These are phyloP conservation scores for Sebastes steindachneri DNA, from an alignment of 2,797 vertebrate species.

Conservation along the genomic window DNA sequence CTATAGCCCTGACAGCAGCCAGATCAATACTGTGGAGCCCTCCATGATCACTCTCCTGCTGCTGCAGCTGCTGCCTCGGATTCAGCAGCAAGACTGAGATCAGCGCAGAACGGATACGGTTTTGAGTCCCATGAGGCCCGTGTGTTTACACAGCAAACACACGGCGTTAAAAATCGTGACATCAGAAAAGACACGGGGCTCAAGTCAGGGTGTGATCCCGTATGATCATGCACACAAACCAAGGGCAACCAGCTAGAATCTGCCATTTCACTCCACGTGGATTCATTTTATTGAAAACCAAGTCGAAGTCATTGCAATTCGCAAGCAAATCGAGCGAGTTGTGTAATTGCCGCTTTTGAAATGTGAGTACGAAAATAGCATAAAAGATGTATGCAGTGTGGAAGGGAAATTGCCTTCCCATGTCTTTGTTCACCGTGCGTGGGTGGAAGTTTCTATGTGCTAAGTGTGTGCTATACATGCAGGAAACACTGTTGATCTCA, in stretches of 20 bases:
- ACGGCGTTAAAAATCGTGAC: constrained; percentile 1
- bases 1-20: constrained; percentile 39
- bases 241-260: neutral
- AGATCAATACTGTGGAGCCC: constrained; percentile 63
- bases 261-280: neutral
- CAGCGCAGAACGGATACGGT: neutral
- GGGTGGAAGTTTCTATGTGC: constrained; percentile 52
- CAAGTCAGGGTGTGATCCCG: neutral
- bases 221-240: constrained; percentile 4
- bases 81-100: constrained; percentile 35
- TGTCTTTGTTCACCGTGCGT: constrained; percentile 47
- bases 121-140: neutral
- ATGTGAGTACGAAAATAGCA: constrained; percentile 50
- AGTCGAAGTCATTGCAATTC: constrained; percentile 8
- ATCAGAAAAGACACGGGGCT: constrained; percentile 8
- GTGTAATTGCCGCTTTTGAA: constrained; percentile 36
- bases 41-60: constrained; percentile 53
- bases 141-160: constrained; percentile 27
- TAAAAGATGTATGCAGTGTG: constrained; percentile 44
- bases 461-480: constrained; percentile 25
- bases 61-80: constrained; percentile 23
- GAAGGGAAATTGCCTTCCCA: constrained; percentile 40
- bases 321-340: constrained; percentile 7
- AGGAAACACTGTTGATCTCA: constrained; percentile 50
- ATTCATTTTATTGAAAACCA: neutral